Evolutionary conservation across 2,797 vertebrate species (phyloP).

Genomic region (Heliangelus exortis): DNA sequence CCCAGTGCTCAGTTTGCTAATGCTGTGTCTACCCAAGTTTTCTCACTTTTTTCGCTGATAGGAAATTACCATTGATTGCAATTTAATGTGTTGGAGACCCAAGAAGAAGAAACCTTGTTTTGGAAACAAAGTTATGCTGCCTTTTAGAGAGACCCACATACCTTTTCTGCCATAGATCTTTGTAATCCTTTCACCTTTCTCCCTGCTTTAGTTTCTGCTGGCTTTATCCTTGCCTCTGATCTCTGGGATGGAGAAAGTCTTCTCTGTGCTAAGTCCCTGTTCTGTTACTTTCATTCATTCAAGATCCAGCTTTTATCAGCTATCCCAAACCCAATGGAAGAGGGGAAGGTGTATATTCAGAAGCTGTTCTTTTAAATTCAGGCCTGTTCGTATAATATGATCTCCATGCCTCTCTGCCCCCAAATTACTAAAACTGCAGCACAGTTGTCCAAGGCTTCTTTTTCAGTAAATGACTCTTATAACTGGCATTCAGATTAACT

Average conservation of each 20-base stretch:
- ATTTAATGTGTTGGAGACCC: neutral
- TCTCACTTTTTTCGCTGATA: neutral
- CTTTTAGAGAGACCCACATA: neutral
- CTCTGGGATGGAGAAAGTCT: neutral
- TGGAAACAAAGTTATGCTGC: neutral
- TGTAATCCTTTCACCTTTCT: neutral
- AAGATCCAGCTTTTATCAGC: neutral
- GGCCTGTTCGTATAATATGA: neutral
- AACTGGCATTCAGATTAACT: constrained; percentile 36
- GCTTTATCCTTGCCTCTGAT: neutral
- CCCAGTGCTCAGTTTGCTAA: neutral
- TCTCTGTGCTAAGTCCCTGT: neutral
- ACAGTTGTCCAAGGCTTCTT: constrained; percentile 27
- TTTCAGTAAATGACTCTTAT: constrained; percentile 43
- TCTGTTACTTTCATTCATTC: constrained; percentile 27
- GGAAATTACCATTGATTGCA: neutral
- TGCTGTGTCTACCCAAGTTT: neutral
- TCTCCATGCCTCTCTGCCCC: neutral
- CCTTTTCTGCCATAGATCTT: neutral
- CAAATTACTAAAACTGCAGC: constrained; percentile 46
- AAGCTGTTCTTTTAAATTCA: constrained; percentile 11
- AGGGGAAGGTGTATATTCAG: neutral
- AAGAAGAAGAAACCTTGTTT: neutral
- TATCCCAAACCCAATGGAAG: neutral
- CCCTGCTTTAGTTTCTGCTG: neutral